Evolutionary conservation across 2,113 vertebrate species (phyloP), one percentile per base, ranked within the genome.

Genomic region (Xiphophorus hellerii): DNA sequence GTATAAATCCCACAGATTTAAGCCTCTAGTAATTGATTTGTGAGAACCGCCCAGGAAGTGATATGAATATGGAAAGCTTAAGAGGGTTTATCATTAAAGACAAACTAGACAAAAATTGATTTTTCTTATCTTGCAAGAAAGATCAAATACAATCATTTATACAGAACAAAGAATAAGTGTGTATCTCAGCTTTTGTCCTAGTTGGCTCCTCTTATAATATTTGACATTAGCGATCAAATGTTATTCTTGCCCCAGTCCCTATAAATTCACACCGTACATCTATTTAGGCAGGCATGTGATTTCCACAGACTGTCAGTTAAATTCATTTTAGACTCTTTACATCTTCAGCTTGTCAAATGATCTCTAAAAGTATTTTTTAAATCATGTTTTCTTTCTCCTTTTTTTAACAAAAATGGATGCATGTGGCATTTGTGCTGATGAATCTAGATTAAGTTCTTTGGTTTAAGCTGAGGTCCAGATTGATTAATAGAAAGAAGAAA

Each of bases 11-110:
- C 25, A 66, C 62, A 63, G 77, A 33, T 72, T 73, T 65, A 42
- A 5, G 30, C 42, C 44, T 48, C 67, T 39, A 76, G 75, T 22
- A 29, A 74, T 75, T 28, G 9, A 70, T 81, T 75, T 74, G 65
- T 48, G 44, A 15, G 90, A 94, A 92, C 80, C 88, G 90, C 94
- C 94, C 96, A 96, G 96, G 95, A 95, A 95, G 88, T 95, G 94
- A 94, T 95, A 92, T 94, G 94, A 95, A 94, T 95, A 92, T 94
- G 93, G 94, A 92, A 90, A 64, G 44, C 13, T n/a, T 44, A 81
- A 82, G 76, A 48, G 65, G 65, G 71, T 74, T 85, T 82, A 68
- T 69, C 48, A 82, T 62, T 66, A 61, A 85, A 82, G 63, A 73
- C 12, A 37, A 48, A 85, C 61, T 20, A 1, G 81, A 73, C 27